These are phyloP conservation scores for Drosophila sulfurigaster DNA, from an alignment of 1,140 invertebrate species.

Conservation along the genomic window DNA sequence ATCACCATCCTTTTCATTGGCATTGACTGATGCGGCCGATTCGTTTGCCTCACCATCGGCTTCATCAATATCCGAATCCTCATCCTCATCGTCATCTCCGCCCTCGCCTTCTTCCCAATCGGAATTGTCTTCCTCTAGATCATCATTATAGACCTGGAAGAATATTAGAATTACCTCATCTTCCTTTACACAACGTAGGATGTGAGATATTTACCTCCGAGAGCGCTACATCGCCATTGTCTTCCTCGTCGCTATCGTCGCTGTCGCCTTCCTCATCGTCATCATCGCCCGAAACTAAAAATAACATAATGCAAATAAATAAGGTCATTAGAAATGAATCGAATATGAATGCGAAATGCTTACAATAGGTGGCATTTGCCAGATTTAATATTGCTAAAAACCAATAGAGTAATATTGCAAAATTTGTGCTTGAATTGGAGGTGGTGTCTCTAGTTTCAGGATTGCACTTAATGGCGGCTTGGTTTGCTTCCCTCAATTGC, in stretches of 20 bases:
- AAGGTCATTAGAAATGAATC: constrained; percentile 16
- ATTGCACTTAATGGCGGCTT: constrained; percentile 52
- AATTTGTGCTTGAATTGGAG: constrained; percentile 46
- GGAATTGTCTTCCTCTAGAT: constrained; percentile 83
- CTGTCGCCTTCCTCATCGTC: constrained; percentile 86
- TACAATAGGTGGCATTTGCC: constrained; percentile 81
- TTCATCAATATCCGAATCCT: constrained; percentile 85
- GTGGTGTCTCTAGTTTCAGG: constrained; percentile 25
- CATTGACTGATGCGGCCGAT: constrained; percentile 60
- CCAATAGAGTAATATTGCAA: constrained; percentile 82
- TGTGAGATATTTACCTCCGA: constrained; percentile 84
- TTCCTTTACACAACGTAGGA: constrained; percentile 47
- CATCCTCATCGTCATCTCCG: constrained; percentile 85
- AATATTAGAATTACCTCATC: constrained; percentile 86
- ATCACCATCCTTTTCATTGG: constrained; percentile 64
- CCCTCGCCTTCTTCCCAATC: constrained; percentile 81
- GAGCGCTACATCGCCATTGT: constrained; percentile 89
- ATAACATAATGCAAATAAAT: constrained; percentile 11
- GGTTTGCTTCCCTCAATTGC: constrained; percentile 61
- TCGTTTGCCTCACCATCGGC: constrained; percentile 82
- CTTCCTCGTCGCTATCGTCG: constrained; percentile 86
- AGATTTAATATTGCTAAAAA: constrained; percentile 83
- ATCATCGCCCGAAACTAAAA: constrained; percentile 87
- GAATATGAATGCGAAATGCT: constrained; percentile 55
- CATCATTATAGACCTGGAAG: constrained; percentile 79